A percentile compares a stretch with the other conserved stretches of the same genome.
Evolutionary conservation across 2,797 vertebrate genomes (phyloP).

Genomic region (Uromys caudimaculatus): DNA sequence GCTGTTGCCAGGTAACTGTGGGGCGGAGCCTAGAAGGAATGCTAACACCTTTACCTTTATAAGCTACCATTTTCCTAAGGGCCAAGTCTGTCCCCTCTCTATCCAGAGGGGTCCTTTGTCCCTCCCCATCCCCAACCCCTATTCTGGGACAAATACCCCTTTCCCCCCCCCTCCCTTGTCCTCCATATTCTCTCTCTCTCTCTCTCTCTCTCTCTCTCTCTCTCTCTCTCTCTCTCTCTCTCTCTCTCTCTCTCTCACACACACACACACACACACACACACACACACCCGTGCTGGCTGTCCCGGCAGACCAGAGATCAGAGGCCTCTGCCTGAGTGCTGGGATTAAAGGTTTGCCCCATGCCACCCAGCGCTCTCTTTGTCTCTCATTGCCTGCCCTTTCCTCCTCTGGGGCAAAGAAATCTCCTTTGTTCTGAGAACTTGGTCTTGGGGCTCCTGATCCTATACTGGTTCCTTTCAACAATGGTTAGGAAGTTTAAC

Average conservation of each 20-base stretch:
- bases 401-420: background rate
- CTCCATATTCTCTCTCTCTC: too few species aligned
- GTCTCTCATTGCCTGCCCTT: background rate
- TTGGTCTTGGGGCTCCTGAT: background rate
- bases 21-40: background rate
- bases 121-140: background rate
- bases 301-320: background rate
- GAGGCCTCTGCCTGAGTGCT: background rate
- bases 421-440: background rate
- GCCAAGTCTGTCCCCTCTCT: background rate
- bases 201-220: too few species aligned
- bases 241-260: too few species aligned
- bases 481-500: background rate
- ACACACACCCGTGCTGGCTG: background rate
- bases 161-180: background rate
- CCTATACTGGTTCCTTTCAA: background rate
- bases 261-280: background rate
- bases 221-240: too few species aligned
- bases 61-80: background rate
- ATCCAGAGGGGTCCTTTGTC: background rate
- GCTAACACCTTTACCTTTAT: background rate
- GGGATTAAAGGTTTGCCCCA: background rate
- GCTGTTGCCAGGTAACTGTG: background rate
- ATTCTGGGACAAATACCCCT: background rate
- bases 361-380: background rate